Evolutionary conservation across 2,113 vertebrate genomes (phyloP), one percentile per base, ranked within the genome.

Genomic region (Eira barbara): DNA sequence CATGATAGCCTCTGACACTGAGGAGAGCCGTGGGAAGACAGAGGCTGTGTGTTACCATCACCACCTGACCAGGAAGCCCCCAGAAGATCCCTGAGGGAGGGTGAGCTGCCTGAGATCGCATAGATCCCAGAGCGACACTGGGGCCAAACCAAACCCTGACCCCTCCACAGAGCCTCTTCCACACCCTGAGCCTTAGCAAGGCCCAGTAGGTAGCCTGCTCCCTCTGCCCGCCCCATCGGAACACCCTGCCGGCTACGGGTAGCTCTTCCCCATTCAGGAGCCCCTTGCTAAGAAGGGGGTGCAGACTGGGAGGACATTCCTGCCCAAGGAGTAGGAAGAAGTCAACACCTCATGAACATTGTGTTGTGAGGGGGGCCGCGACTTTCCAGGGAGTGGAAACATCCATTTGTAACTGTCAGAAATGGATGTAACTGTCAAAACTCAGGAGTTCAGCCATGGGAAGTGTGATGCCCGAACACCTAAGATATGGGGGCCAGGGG

Each of bases 291-390:
- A 45, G 52, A 36, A 65, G 89, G 21, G n/a, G 14, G 61, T 34
- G 6, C 25, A 21, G 23, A 47, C 27, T 14, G 7, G 39, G 45
- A 39, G 39, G 74, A 49, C 1, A 0, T 67, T 27, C 39, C 39
- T 65, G 36, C 47, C 34, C 29, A n/a, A 29, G 20, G 47, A 85
- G 55, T 36, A 7, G 87, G 82, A 31, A 31, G 42, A 57, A 21
- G 1, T 71, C 2, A 0, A 12, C 27, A 31, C 63, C 36, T 80
- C 76, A 5, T 36, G 67, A 47, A 29, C 80, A 89, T 7, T 25
- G 65, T 7, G 2, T 13, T 2, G 0, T 23, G 27, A 21, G 45
- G 15, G 0, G 0, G 36, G 20, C 23, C 47, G 20, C 4, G 2
- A 29, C 23, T 65, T 45, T 45, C 34, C n/a, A 39, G 81, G 73